phyloP scores from a whole-genome alignment of 2,888 invertebrate genomes.

The Congeria kusceri region DNA sequence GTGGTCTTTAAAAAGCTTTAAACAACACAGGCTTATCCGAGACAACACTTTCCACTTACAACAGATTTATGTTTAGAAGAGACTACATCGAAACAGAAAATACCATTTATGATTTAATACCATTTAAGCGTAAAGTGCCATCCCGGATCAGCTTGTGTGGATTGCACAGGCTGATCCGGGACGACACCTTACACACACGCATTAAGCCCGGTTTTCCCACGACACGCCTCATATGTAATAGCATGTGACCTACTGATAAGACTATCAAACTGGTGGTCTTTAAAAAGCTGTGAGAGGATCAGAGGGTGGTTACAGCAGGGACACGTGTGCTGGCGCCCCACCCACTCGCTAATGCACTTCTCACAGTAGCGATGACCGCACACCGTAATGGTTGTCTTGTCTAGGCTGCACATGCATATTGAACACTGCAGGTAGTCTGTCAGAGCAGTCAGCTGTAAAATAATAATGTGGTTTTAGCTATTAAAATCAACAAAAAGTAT shows the following conservation, averaged over 20 bases:
- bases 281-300: slow-evolving; percentile 65
- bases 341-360: slow-evolving; percentile 81
- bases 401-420: slow-evolving; percentile 80
- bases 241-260: slow-evolving; percentile 73
- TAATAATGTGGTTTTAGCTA: background rate
- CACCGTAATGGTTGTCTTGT: slow-evolving; percentile 70
- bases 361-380: slow-evolving; percentile 83
- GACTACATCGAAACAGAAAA: too few relatives aligned
- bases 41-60: too few relatives aligned
- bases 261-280: slow-evolving; percentile 80
- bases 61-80: too few relatives aligned
- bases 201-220: too few relatives aligned
- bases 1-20: slow-evolving; percentile 77
- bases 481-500: too few relatives aligned
- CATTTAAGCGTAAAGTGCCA: too few relatives aligned
- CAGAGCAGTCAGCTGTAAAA: slow-evolving; percentile 71
- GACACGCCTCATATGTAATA: too few relatives aligned
- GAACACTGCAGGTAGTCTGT: slow-evolving; percentile 80
- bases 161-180: too few relatives aligned
- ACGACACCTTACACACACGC: too few relatives aligned
- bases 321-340: slow-evolving; percentile 78
- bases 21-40: too few relatives aligned
- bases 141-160: too few relatives aligned
- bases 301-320: slow-evolving; percentile 80
- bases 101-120: too few relatives aligned